A percentile compares a stretch with the other conserved stretches of the same genome.
phyloP scores from a whole-genome alignment of 2,113 vertebrate genomes.

The Trogon melanurus region DNA sequence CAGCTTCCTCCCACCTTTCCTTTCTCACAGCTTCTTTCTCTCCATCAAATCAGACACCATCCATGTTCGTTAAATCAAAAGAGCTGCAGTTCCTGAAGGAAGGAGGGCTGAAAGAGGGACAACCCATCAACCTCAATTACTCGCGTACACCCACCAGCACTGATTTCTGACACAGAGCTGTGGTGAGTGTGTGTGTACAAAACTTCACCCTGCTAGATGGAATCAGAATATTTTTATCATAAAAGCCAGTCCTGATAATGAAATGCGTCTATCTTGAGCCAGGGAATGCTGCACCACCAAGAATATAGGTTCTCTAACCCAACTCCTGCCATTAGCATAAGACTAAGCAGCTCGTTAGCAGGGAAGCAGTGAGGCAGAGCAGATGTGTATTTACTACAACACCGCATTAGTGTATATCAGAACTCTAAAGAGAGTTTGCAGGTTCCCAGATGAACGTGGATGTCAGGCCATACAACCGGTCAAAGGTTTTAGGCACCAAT shows the following conservation, averaged over 20 bases:
- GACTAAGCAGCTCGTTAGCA: not conserved
- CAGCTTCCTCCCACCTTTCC: not conserved
- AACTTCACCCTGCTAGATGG: not conserved
- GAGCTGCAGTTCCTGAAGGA: not conserved
- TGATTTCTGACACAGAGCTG: not conserved
- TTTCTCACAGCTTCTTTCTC: not conserved
- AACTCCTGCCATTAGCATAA: not conserved
- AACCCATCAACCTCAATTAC: not conserved
- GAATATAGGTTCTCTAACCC: not conserved
- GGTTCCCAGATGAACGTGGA: not conserved
- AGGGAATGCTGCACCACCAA: not conserved
- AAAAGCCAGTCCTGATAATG: not conserved
- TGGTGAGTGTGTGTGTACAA: rapidly evolving
- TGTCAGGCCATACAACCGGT: not conserved
- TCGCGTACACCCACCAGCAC: rapidly evolving
- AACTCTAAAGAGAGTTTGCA: not conserved
- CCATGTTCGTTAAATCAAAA: not conserved
- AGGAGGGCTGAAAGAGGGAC: not conserved
- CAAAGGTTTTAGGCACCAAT: not conserved
- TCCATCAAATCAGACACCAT: not conserved
- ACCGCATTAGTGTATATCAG: not conserved
- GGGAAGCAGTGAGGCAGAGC: not conserved
- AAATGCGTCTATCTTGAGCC: not conserved
- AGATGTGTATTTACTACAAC: not conserved
- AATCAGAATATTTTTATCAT: not conserved